Conservation (phyloP, 2,888 invertebrate species). For the Flexamia atlantica region DNA sequence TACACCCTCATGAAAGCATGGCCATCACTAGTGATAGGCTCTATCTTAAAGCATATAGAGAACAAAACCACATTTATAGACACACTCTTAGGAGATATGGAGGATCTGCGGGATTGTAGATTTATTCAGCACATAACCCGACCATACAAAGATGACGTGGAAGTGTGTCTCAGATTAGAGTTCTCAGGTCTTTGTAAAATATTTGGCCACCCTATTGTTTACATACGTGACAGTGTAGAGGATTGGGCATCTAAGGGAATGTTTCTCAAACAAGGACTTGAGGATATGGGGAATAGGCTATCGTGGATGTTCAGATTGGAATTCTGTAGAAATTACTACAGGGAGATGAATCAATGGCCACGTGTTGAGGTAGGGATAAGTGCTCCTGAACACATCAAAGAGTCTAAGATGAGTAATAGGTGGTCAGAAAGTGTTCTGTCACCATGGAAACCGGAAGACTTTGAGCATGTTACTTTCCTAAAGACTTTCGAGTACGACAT, state of each 20-base stretch:
- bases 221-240: neutral
- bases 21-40: neutral
- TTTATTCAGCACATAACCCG: neutral
- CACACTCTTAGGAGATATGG: neutral
- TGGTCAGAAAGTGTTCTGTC: neutral
- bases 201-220: conserved; percentile 9
- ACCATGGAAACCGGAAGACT: neutral
- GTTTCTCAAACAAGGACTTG: neutral
- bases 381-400: neutral
- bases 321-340: neutral
- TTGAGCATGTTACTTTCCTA: neutral
- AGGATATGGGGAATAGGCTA: neutral
- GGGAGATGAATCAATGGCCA: neutral
- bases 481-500: conserved; percentile 4
- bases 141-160: neutral
- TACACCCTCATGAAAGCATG: neutral
- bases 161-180: neutral
- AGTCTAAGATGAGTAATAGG: neutral
- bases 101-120: neutral
- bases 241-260: neutral
- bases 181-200: conserved; percentile 1
- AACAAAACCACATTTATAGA: neutral
- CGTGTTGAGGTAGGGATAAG: neutral
- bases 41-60: neutral
- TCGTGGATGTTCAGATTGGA: neutral